Percentiles rank a stretch among this genome's conserved stretches.
Conservation (phyloP, 2,113 vertebrate species). For the Indicator indicator region DNA sequence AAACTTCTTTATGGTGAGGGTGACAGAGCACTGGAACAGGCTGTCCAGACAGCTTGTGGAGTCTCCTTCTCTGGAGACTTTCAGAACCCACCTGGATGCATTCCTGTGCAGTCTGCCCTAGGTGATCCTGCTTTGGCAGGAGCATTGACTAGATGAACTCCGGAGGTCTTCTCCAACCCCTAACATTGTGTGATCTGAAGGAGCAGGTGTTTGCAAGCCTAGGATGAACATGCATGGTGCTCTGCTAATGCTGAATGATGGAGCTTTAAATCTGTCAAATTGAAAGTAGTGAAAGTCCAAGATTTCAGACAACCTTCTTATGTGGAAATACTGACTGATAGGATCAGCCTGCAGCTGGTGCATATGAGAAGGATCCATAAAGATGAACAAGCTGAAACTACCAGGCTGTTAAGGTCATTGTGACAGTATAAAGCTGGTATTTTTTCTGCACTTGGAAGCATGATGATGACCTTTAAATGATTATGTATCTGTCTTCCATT, state of each 20-base stretch:
- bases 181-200: not conserved
- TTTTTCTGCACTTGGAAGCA: not conserved
- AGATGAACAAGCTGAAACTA: not conserved
- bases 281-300: not conserved
- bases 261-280: not conserved
- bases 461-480: not conserved
- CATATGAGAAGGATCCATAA: not conserved
- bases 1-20: too few relatives aligned
- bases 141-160: too few relatives aligned
- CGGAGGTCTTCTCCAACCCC: too few relatives aligned
- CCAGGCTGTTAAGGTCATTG: not conserved
- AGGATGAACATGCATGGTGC: fast-evolving
- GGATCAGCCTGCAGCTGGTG: not conserved
- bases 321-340: not conserved
- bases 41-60: too few relatives aligned
- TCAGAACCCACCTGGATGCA: too few relatives aligned
- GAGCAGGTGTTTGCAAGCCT: not conserved
- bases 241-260: not conserved
- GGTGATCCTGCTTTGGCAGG: too few relatives aligned
- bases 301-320: not conserved
- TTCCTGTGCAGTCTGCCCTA: too few relatives aligned
- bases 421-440: not conserved
- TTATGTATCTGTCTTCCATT: not conserved
- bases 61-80: too few relatives aligned
- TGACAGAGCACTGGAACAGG: too few relatives aligned